Base-by-base conservation (phyloP, 2,113 vertebrate genomes). In the Ceyx melanurus region DNA sequence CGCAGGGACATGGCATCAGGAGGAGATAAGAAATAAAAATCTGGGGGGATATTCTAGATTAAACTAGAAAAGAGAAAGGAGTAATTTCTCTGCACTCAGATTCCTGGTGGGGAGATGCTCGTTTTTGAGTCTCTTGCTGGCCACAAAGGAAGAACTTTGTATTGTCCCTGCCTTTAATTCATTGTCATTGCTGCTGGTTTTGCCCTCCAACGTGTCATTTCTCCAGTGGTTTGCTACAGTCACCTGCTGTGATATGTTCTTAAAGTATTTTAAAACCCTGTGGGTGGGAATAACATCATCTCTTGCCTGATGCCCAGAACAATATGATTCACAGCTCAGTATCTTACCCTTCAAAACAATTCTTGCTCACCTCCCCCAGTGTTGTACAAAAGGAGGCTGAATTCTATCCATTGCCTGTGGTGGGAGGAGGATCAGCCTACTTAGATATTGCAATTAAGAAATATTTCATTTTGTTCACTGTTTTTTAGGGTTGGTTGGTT, bases 241-340 rank as follows among this genome's bases (percentile, higher is more conserved):
- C 53, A 75, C 73, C 74, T 92, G 53, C 83, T 82, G 87, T 82
- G 87, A 95, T 94, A 90, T 68, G 70, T 82, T 94, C 90, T 92
- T 84, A 92, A 94, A 90, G 75, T 68, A 88, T 75, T 84, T 84
- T 50, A 65, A 88, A 92, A 84, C 35, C 19, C 62, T 50, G 28
- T 65, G 54, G 77, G 77, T 92, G 66, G 13, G 57, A 37, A 82
- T 71, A 94, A 61, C 54, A 48, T 19, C 40, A 82, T 51, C 40
- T 80, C 90, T 71, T 75, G 43, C 46, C 35, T 61, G 77, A 75
- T 92, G 61, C 61, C 73, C 54, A 96, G 66, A 78, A 57, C 73
- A 86, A 37, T 29, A 22, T 65, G 81, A 93, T 68, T 91, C 83
- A 86, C 33, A 86, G 50, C 43, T 86, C 61, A 50, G 0, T 84